Evolutionary conservation across 2,888 invertebrate species (phyloP), one percentile per base, ranked within the genome.

Genomic region (Drosophila paranaensis): DNA sequence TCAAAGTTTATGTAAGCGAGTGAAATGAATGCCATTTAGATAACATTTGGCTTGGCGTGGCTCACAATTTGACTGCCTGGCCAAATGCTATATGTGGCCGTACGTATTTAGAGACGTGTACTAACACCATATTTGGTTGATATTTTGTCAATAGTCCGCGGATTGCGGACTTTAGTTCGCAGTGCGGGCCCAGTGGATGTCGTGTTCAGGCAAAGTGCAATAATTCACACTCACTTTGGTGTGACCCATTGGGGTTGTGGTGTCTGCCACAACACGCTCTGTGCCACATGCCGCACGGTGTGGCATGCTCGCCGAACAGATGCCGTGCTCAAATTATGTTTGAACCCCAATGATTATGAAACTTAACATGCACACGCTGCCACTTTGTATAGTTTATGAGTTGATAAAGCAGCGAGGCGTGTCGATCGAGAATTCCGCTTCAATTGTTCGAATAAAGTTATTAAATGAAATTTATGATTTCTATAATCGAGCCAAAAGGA

Each of bases 211-310:
- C 85, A 84, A 87, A 84, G 88, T 90, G 83, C 82, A 83, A 89
- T 90, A 90, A 84, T 89, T 89, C 88, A 89, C 88, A 89, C 90
- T 86, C 87, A 86, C 81, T 88, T 83, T 75, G 70, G 66, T 48
- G 54, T 68, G 63, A 64, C 73, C 65, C 64, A 69, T 84, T 87
- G 89, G 89, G 82, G 75, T 72, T 73, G 80, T 69, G 74, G 74
- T 56, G 83, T 73, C 66, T 78, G 86, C 66, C 71, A 68, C 66
- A 82, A 60, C 66, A 54, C 33, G 71, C 71, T 77, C 68, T 72
- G 74, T 82, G 80, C 85, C 74, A 74, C 82, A 68, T 82, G 86
- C 82, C 74, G 54, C 65, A 71, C 63, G 56, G 53, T 55, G 68
- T 67, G 62, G 69, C 74, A 67, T 50, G 55, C 46, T 51, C 43